These are phyloP conservation scores for Rotaria sp. DNA, from an alignment of 2,888 invertebrate genomes.

Conservation along the genomic window DNA sequence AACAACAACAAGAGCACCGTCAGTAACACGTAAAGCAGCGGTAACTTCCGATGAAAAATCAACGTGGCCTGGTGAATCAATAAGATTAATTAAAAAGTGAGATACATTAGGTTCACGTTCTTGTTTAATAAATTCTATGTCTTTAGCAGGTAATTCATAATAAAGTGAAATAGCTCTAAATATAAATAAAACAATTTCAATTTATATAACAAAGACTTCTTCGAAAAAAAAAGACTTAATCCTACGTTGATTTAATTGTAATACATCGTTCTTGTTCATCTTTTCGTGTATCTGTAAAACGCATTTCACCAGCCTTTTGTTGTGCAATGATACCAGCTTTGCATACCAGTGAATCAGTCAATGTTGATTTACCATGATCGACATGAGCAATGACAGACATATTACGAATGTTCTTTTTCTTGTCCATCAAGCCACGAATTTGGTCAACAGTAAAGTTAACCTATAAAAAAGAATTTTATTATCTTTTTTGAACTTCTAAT, in stretches of 20 bases:
- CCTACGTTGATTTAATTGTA: conserved; percentile 92
- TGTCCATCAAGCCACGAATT: conserved; percentile 99
- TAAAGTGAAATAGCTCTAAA: conserved; percentile 85
- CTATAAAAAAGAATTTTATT: conserved; percentile 58
- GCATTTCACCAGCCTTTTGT: conserved; percentile 93
- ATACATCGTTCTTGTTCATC: conserved; percentile 99
- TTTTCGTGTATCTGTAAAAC: conserved; percentile 97
- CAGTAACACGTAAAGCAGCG: conserved; percentile 97
- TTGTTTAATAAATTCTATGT: conserved; percentile 83
- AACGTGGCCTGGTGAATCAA: conserved; percentile 99
- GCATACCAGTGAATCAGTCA: conserved; percentile 97
- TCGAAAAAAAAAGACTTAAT: not conserved
- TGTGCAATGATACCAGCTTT: conserved; percentile 99
- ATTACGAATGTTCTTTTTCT: conserved; percentile 97
- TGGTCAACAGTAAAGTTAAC: conserved; percentile 99
- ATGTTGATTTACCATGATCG: conserved; percentile 97
- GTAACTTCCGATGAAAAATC: conserved; percentile 99
- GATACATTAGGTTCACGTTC: conserved; percentile 55
- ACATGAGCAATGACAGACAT: conserved; percentile 99
- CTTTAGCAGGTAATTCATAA: conserved; percentile 90
- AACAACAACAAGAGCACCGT: conserved; percentile 97
- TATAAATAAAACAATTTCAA: not conserved
- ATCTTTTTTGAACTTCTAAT: too few relatives aligned
- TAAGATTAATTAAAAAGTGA: conserved; percentile 98
- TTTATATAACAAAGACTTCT: not conserved